Evolutionary conservation across 2,797 vertebrate species (phyloP).

Genomic region (Gymnothorax reevesii): DNA sequence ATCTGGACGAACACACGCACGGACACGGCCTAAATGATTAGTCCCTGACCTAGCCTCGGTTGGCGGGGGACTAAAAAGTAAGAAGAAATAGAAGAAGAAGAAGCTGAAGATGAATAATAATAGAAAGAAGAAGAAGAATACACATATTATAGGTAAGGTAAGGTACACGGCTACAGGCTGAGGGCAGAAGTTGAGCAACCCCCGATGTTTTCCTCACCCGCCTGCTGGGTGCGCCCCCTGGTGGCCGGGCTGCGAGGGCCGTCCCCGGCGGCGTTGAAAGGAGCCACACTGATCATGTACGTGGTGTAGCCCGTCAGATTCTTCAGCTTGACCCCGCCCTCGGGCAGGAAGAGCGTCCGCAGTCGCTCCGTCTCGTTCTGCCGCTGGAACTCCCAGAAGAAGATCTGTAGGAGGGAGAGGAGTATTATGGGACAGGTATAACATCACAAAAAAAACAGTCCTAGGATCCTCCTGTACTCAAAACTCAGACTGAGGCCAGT

Average conservation of each 20-base stretch:
- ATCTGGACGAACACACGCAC: no score
- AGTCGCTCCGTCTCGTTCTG: conserved; percentile 82
- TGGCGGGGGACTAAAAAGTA: no score
- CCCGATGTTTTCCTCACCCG: conserved; percentile 73
- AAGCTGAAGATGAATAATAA: no score
- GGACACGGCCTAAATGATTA: no score
- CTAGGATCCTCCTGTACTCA: no score
- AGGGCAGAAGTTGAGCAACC: neutral
- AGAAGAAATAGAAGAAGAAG: no score
- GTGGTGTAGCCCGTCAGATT: conserved; percentile 94
- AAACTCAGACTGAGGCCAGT: no score
- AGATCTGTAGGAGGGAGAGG: conserved; percentile 72
- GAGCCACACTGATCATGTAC: conserved; percentile 88
- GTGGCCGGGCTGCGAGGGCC: conserved; percentile 84
- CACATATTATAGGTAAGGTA: no score
- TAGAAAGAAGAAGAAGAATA: no score
- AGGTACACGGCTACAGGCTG: no score
- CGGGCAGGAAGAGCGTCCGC: conserved; percentile 90
- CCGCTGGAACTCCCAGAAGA: conserved; percentile 88
- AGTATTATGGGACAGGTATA: neutral
- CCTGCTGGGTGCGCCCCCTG: conserved; percentile 87
- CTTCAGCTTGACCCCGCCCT: conserved; percentile 88
- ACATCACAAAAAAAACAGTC: no score
- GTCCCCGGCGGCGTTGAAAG: conserved; percentile 92
- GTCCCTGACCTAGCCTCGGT: no score